phyloP scores from a whole-genome alignment of 2,797 vertebrate genomes.

The Lutjanus argentimaculatus region DNA sequence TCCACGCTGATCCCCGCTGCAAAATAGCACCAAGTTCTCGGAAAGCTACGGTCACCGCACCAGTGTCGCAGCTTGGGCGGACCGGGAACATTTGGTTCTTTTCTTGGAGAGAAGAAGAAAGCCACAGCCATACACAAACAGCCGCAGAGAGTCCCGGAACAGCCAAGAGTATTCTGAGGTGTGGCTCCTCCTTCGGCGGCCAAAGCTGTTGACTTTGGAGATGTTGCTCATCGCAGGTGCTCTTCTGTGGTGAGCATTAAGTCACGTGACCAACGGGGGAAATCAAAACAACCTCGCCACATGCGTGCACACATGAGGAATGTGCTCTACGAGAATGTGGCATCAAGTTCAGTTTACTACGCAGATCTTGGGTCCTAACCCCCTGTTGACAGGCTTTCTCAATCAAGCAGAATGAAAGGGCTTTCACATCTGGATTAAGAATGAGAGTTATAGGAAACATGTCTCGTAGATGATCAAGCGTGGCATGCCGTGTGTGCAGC shows the following conservation, averaged over 20 bases:
- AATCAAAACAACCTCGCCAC: slow-evolving; percentile 60
- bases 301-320: slow-evolving; percentile 58
- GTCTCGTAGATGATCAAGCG: slow-evolving; percentile 64
- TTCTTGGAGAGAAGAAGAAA: slow-evolving; percentile 58
- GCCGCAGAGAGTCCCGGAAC: slow-evolving; percentile 51
- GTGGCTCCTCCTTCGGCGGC: slow-evolving; percentile 60
- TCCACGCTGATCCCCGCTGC: slow-evolving; percentile 27
- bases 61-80: slow-evolving; percentile 49
- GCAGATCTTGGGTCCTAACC: slow-evolving; percentile 37
- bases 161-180: slow-evolving; percentile 74
- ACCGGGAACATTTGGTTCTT: slow-evolving; percentile 75
- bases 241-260: slow-evolving; percentile 25
- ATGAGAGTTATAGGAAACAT: slow-evolving; percentile 47
- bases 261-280: slow-evolving; percentile 55
- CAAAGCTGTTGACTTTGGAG: slow-evolving; percentile 66
- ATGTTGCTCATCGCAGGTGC: slow-evolving; percentile 65
- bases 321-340: slow-evolving; percentile 39
- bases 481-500: slow-evolving; percentile 58
- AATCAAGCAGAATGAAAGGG: slow-evolving; percentile 56
- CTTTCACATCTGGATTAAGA: slow-evolving; percentile 64
- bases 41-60: slow-evolving; percentile 75
- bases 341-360: slow-evolving; percentile 63
- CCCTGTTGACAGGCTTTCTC: slow-evolving; percentile 48
- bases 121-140: slow-evolving; percentile 59
- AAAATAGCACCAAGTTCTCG: slow-evolving; percentile 69